Evolutionary conservation across 37 sponge, comb jelly and placozoan genomes (phyloP).

Genomic region (Ephydatia muelleri): DNA sequence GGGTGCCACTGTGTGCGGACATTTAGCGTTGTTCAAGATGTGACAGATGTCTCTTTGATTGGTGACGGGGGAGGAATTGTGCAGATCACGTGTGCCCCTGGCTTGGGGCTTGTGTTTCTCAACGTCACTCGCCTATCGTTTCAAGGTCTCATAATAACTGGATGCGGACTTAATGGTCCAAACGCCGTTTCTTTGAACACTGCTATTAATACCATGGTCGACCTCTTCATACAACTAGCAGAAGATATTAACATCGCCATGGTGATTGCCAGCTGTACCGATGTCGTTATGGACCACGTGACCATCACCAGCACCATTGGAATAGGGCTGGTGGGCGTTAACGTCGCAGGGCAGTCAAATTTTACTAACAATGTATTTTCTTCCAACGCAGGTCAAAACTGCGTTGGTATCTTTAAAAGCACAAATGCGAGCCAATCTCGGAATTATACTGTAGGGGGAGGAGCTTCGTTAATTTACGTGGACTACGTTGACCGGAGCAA

Average conservation of each 20-base stretch:
- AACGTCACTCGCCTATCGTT: slow-evolving; percentile 12
- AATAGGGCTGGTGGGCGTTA: slow-evolving; percentile 44
- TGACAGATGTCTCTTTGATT: slow-evolving; percentile 13
- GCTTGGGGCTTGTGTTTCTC: slow-evolving; percentile 31
- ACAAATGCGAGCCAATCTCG: not conserved
- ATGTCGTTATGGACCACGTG: slow-evolving; percentile 17
- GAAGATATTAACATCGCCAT: not conserved
- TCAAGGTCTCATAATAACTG: slow-evolving; percentile 10
- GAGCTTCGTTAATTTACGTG: slow-evolving; percentile 21
- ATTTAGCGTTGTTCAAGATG: not conserved
- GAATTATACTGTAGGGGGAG: slow-evolving; percentile 40
- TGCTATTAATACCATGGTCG: not conserved
- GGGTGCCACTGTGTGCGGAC: slow-evolving; percentile 15
- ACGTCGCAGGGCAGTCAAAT: slow-evolving; percentile 23
- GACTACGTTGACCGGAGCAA: slow-evolving; percentile 8
- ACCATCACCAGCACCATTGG: slow-evolving; percentile 22
- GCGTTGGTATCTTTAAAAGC: too few species aligned
- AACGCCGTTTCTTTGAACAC: not conserved
- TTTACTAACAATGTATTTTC: slow-evolving; percentile 3
- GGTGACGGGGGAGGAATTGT: slow-evolving; percentile 5
- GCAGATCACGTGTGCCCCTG: slow-evolving; percentile 33
- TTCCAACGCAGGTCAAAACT: not conserved
- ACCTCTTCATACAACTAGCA: not conserved
- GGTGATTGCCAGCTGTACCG: slow-evolving; percentile 1
- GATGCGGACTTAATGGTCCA: slow-evolving; percentile 32